These are phyloP conservation scores for Drosophila gaucha DNA, from an alignment of 2,888 invertebrate genomes.

Conservation along the genomic window DNA sequence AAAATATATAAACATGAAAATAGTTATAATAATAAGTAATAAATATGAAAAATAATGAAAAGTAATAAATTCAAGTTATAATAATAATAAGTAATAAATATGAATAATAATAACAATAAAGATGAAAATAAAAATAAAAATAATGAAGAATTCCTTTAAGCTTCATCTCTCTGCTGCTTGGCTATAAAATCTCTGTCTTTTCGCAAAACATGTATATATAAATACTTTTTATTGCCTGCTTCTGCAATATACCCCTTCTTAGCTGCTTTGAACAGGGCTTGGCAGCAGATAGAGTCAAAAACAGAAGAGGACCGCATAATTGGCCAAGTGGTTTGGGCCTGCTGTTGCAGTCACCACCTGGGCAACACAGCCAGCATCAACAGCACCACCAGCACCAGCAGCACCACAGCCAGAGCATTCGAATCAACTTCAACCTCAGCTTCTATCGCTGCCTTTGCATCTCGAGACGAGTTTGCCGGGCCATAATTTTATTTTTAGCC, in stretches of 20 bases:
- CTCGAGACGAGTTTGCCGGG: slow-evolving; percentile 68
- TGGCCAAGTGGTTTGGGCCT: slow-evolving; percentile 66
- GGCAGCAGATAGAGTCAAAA: slow-evolving; percentile 13
- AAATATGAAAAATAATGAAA: background rate
- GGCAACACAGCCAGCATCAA: slow-evolving; percentile 19
- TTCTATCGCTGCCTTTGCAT: slow-evolving; percentile 70
- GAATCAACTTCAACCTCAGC: slow-evolving; percentile 48
- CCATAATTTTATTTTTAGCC: slow-evolving; percentile 75
- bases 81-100: background rate
- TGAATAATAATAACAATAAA: background rate
- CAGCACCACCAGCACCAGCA: background rate
- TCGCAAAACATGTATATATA: slow-evolving; percentile 2
- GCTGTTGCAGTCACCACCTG: slow-evolving; percentile 60
- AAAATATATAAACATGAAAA: background rate
- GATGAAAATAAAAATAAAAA: background rate
- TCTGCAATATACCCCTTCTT: slow-evolving; percentile 19
- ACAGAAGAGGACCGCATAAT: slow-evolving; percentile 50
- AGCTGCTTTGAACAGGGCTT: slow-evolving; percentile 1
- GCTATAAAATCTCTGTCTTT: background rate
- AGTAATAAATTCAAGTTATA: background rate
- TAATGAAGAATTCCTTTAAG: background rate
- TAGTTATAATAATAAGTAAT: background rate
- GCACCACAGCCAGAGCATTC: slow-evolving; percentile 10
- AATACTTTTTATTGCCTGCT: background rate
- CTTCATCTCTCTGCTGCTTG: background rate